These are phyloP conservation scores for Trichopria drosophilae DNA, from an alignment of 2,888 invertebrate genomes.

Conservation along the genomic window DNA sequence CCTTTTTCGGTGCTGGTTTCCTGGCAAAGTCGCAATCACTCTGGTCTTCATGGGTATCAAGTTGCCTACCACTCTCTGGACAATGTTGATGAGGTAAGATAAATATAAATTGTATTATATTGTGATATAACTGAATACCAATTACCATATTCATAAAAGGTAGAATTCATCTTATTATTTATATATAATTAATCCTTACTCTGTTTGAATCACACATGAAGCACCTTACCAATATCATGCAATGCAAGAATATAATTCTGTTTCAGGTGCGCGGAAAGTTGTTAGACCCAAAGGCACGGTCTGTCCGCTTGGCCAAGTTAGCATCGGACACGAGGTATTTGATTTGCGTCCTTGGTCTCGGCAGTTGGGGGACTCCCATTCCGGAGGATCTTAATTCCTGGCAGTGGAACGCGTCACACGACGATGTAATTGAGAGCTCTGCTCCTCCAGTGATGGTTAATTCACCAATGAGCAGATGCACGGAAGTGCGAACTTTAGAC, in stretches of 20 bases:
- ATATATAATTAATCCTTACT: too few relatives aligned
- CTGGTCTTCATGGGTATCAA: slow-evolving; percentile 81
- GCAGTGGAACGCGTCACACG: slow-evolving; percentile 57
- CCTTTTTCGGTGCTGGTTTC: slow-evolving; percentile 84
- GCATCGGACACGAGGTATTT: slow-evolving; percentile 80
- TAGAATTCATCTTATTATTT: too few relatives aligned
- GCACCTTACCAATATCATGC: too few relatives aligned
- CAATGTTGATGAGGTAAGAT: slow-evolving; percentile 62
- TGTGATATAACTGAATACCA: too few relatives aligned
- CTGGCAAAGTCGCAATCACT: slow-evolving; percentile 88
- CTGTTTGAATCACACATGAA: too few relatives aligned
- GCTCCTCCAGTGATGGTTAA: slow-evolving; percentile 68
- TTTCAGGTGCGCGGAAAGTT: slow-evolving; percentile 75
- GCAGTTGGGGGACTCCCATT: slow-evolving; percentile 70
- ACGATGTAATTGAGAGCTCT: slow-evolving; percentile 67
- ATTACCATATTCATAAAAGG: too few relatives aligned
- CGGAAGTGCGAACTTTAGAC: slow-evolving; percentile 75
- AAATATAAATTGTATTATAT: too few relatives aligned
- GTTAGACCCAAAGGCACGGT: slow-evolving; percentile 73
- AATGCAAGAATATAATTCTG: too few relatives aligned
- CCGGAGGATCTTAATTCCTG: slow-evolving; percentile 53
- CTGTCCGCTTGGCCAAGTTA: slow-evolving; percentile 74
- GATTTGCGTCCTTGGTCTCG: slow-evolving; percentile 83
- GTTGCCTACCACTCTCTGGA: slow-evolving; percentile 79
- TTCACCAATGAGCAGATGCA: slow-evolving; percentile 75